Evolutionary conservation across 2,888 invertebrate genomes (phyloP), one percentile per base, ranked within the genome.

Genomic region (Ochropacha duplaris): DNA sequence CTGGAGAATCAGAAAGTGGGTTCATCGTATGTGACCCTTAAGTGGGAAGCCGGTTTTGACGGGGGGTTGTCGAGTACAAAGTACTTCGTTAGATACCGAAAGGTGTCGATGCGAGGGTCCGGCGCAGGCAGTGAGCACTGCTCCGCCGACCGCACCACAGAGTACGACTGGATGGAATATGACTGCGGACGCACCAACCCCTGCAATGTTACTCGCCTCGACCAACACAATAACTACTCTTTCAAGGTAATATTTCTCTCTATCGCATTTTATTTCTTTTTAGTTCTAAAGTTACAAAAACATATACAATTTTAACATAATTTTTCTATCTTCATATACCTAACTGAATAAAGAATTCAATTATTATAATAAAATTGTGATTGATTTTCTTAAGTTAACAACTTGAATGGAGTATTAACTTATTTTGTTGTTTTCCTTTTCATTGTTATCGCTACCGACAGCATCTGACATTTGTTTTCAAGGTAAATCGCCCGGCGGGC

Each of bases 21-120:
- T 0, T 96, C 96, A 14, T 96, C 96, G 57, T 96, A 94, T 76
- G 96, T 98, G 0, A 95, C 96, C 0, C 89, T 98, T 22, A 94
- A 94, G 59, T 98, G 98, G 98, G 96, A 97, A 75, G 95, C 97
- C 0, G 98, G 98, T 0, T 98, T 98, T 81, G 97, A 98, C 82
- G 98, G 98, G 0, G 98, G 98, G 0, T 88, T 97, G 57, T 94
- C 95, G 54, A 97, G 96, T 73, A 98, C 98, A 0, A 97, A 97
- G 79, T 97, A 97, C 87, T 97, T 97, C 76, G 96, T 97, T n/a
- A 95, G 95, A 34, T 97, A 97, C 81, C 95, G 95, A 50, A 94
- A 96, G 28, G 95, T 96, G 2, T 94, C 95, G 16, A 62, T 69
- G 2, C 69, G 76, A 0, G 93, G 87, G 74, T 94, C 94, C 0